Conservation (phyloP, 2,113 vertebrate genomes). For the Esox niger region DNA sequence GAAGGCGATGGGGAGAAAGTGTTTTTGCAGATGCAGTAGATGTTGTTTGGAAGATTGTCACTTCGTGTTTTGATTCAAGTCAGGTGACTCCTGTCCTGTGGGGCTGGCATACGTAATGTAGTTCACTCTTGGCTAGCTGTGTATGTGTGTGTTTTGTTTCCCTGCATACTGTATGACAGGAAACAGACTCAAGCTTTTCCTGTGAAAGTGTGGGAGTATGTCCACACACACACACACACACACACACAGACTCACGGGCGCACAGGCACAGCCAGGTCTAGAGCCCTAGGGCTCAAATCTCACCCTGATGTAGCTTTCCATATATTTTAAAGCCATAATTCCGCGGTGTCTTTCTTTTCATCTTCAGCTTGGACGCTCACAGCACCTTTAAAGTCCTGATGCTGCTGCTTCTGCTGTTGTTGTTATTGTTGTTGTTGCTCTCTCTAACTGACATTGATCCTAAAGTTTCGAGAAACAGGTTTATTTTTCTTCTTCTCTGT, state of each 20-base stretch:
- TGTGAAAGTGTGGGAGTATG: constrained; percentile 9
- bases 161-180: too few relatives aligned
- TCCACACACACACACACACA: too few relatives aligned
- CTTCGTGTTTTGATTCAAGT: constrained; percentile 31
- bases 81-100: constrained; percentile 7
- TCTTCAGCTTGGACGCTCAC: background rate
- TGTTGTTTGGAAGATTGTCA: constrained; percentile 42
- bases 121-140: background rate
- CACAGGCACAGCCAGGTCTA: too few relatives aligned
- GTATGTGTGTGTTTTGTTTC: constrained; percentile 1
- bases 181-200: too few relatives aligned
- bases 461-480: constrained; percentile 35
- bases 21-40: constrained; percentile 43
- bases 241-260: background rate
- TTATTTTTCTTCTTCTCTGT: background rate
- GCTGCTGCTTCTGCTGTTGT: constrained; percentile 43
- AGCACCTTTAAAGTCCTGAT: constrained; percentile 37
- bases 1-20: background rate
- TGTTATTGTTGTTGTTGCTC: too few relatives aligned
- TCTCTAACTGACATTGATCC: constrained; percentile 59
- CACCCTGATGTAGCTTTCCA: background rate
- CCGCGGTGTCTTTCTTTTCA: background rate
- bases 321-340: background rate
- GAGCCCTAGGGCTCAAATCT: background rate
- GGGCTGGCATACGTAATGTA: background rate